Conservation (phyloP, 1,140 invertebrate genomes). For the Branchinecta lynchi region DNA sequence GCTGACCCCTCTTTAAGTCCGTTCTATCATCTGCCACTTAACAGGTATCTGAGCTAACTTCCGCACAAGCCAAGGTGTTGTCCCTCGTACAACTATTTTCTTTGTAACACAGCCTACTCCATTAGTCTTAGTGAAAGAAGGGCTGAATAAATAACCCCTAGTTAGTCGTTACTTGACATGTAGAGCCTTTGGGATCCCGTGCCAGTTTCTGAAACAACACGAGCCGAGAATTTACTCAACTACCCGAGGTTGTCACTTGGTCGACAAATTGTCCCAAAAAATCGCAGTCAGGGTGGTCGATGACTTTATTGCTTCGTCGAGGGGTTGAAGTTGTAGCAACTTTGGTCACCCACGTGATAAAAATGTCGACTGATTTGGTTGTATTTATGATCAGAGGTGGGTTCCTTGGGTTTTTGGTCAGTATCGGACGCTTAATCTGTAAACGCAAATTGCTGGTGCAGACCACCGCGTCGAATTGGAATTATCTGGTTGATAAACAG, state of each 20-base stretch:
- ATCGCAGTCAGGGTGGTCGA: not conserved
- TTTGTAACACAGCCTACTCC: not conserved
- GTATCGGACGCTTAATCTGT: no score
- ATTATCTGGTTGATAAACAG: no score
- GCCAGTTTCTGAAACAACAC: not conserved
- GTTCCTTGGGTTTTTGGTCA: not conserved
- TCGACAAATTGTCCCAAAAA: conserved; percentile 7
- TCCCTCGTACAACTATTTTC: not conserved
- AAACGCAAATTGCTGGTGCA: no score
- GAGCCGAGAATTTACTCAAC: conserved; percentile 3
- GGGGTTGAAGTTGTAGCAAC: not conserved
- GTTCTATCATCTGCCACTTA: no score
- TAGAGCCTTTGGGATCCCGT: not conserved
- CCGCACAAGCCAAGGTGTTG: no score
- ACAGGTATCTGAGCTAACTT: no score
- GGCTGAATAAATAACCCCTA: not conserved
- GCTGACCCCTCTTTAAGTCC: no score
- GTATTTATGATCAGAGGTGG: not conserved
- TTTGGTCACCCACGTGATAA: conserved; percentile 1
- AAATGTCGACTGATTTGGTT: not conserved
- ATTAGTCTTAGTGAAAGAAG: not conserved
- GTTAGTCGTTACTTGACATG: not conserved
- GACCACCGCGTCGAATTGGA: no score
- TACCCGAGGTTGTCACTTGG: conserved; percentile 5
- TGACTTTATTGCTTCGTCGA: conserved; percentile 3